Conservation (phyloP, 2,113 vertebrate genomes). For the Takifugu bimaculatus region DNA sequence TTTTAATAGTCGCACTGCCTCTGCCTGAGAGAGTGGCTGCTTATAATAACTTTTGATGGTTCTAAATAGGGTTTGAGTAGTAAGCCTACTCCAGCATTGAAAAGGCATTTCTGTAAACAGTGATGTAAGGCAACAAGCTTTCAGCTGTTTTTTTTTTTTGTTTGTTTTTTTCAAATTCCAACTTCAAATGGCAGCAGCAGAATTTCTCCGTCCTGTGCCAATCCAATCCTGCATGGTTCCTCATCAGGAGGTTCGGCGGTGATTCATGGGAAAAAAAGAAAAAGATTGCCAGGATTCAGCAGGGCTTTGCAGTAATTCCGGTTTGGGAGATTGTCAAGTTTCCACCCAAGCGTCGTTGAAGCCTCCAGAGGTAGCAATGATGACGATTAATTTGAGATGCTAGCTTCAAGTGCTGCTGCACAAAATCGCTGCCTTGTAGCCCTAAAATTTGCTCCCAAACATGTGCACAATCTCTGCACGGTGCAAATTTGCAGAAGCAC, state of each 20-base stretch:
- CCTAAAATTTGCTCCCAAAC: slow-evolving; percentile 9
- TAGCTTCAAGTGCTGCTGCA: slow-evolving; percentile 29
- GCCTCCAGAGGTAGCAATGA: slow-evolving; percentile 38
- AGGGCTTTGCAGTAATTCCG: slow-evolving; percentile 52
- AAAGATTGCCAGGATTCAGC: slow-evolving; percentile 58
- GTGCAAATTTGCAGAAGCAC: slow-evolving; percentile 15
- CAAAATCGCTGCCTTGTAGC: slow-evolving; percentile 34
- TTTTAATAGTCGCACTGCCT: slow-evolving; percentile 19
- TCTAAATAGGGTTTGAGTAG: slow-evolving; percentile 51
- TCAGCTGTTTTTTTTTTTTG: slow-evolving; percentile 26
- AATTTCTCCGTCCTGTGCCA: slow-evolving; percentile 59
- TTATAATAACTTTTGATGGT: slow-evolving; percentile 50
- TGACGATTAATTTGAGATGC: slow-evolving; percentile 55
- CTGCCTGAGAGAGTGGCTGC: slow-evolving; percentile 15
- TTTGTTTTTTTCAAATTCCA: slow-evolving; percentile 40
- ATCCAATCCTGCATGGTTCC: slow-evolving; percentile 61
- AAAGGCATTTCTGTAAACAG: slow-evolving; percentile 51
- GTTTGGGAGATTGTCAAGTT: slow-evolving; percentile 50
- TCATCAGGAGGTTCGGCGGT: slow-evolving; percentile 61
- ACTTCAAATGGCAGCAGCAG: slow-evolving; percentile 51
- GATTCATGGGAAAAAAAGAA: slow-evolving; percentile 51
- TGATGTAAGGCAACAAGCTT: slow-evolving; percentile 40
- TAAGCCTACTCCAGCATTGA: slow-evolving; percentile 47
- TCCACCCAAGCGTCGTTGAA: slow-evolving; percentile 14
- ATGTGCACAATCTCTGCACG: slow-evolving; percentile 1